Percentiles rank a stretch among this genome's conserved stretches.
Conservation (phyloP, 2,888 invertebrate species). For the Phengaris alcon region DNA sequence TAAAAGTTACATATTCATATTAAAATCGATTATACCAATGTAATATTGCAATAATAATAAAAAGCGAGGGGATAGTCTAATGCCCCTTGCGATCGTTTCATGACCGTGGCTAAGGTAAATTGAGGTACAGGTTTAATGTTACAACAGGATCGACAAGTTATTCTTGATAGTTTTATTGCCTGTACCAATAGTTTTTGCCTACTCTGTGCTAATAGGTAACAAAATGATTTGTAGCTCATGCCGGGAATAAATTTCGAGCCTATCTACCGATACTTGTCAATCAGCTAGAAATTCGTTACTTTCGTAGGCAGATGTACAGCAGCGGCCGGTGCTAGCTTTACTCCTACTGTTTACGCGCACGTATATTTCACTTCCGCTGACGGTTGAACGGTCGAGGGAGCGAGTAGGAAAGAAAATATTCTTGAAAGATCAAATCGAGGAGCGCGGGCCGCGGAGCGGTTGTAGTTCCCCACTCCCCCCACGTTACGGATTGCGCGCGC, state of each 20-base stretch:
- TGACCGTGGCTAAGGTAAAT: conserved; percentile 17
- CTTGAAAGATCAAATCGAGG: conserved; percentile 71
- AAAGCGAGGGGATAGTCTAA: conserved; percentile 12
- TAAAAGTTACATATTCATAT: background rate
- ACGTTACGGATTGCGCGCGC: conserved; percentile 65
- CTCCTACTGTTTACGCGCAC: conserved; percentile 69
- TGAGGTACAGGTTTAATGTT: conserved; percentile 17
- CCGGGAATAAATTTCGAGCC: conserved; percentile 9
- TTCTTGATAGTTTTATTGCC: conserved; percentile 20
- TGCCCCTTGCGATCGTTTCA: conserved; percentile 11
- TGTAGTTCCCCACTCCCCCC: conserved; percentile 53
- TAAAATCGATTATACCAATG: background rate
- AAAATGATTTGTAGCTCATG: background rate
- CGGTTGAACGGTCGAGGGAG: conserved; percentile 69
- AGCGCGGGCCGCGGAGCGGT: conserved; percentile 45
- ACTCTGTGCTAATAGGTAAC: background rate
- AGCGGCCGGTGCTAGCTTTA: conserved; percentile 40
- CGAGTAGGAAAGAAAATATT: conserved; percentile 74
- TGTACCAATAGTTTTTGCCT: conserved; percentile 7
- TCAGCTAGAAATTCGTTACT: conserved; percentile 14
- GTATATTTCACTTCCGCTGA: conserved; percentile 75
- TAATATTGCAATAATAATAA: conserved; percentile 1
- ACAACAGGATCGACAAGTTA: conserved; percentile 25
- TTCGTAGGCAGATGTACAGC: conserved; percentile 41
- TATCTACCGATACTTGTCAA: conserved; percentile 14